Evolutionary conservation across 64 coral and sea anemone genomes (phyloP), one percentile per base, ranked within the genome.

Genomic region (Astreopora myriophthalma): DNA sequence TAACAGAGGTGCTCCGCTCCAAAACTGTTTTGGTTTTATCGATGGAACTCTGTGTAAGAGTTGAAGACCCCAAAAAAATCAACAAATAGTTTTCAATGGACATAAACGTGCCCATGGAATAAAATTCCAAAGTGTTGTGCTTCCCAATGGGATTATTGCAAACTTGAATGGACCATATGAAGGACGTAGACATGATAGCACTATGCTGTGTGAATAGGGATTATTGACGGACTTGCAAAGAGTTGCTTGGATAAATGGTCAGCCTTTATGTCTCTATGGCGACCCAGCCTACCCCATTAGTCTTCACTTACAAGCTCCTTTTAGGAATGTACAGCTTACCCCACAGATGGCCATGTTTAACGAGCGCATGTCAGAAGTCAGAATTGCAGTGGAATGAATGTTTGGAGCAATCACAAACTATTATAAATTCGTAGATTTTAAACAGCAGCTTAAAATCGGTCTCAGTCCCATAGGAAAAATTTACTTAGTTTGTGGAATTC

Each of bases 1-100:
- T 8, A 11, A 25, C 13, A 34, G 35, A 20, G 88, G 88, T 3
- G 52, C 75, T 48, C 88, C 75, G 52, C 58, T 90, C 4, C 26
- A 40, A 44, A 88, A 88, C 30, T 88, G 86, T 88, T 88, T 88
- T 60, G 86, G 86, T 3, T 88, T 88, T 27, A n/a, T 87, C 1
- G 85, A 87, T 51, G 69, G 85, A 33, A 87, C 69, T 52, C 3
- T 87, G 40, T 24, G 69, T 8, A 44, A 73, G n/a, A 74, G 74
- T 23, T 34, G 64, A 10, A 35, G 86, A 48, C n/a, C 86, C 71
- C 55, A 73, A 8, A 49, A 75, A 1, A 71, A 74, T 37, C 87
- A 89, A 36, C 71, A 24, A 22, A 23, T 48, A 13, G 49, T 90
- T 33, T 90, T 46, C 37, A 90, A 90, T 90, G 87, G 87, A 33